These are phyloP conservation scores for Paracentrotus lividus DNA, from an alignment of 53 echinoderm and acorn worm species.

Conservation along the genomic window DNA sequence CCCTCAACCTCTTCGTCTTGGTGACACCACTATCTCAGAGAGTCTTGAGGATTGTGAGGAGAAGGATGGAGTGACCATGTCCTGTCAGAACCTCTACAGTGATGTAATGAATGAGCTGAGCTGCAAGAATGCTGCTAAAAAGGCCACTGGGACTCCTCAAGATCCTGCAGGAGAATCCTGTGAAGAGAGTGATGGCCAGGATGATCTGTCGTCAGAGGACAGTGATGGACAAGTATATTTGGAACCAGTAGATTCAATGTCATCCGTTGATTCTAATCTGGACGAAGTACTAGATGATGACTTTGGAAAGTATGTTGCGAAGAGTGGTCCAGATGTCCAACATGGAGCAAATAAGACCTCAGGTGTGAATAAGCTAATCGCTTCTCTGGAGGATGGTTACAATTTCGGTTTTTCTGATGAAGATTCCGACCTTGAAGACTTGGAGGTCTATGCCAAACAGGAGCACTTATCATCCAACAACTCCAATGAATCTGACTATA, in stretches of 20 bases:
- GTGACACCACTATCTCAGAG: neutral
- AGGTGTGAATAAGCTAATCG: neutral
- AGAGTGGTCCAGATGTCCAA: neutral
- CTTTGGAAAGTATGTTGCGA: neutral
- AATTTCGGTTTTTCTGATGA: neutral
- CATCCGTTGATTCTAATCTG: neutral
- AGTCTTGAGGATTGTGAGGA: neutral
- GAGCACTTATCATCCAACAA: slow-evolving; percentile 39
- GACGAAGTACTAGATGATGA: neutral
- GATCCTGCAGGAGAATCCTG: neutral
- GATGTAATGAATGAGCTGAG: slow-evolving; percentile 55
- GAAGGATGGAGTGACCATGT: neutral
- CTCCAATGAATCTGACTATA: slow-evolving; percentile 42
- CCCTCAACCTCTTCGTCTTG: neutral
- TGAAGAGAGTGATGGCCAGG: neutral
- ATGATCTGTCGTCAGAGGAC: neutral
- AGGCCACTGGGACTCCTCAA: neutral
- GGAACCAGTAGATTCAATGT: neutral
- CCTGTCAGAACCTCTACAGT: slow-evolving; percentile 41
- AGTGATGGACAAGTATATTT: neutral
- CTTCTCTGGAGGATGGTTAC: neutral
- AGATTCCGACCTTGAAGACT: neutral
- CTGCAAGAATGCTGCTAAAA: slow-evolving; percentile 40
- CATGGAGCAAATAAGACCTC: slow-evolving; percentile 4
- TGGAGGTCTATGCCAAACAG: neutral